Evolutionary conservation across 2,113 vertebrate species (phyloP).

Genomic region (Spheniscus mendiculus): DNA sequence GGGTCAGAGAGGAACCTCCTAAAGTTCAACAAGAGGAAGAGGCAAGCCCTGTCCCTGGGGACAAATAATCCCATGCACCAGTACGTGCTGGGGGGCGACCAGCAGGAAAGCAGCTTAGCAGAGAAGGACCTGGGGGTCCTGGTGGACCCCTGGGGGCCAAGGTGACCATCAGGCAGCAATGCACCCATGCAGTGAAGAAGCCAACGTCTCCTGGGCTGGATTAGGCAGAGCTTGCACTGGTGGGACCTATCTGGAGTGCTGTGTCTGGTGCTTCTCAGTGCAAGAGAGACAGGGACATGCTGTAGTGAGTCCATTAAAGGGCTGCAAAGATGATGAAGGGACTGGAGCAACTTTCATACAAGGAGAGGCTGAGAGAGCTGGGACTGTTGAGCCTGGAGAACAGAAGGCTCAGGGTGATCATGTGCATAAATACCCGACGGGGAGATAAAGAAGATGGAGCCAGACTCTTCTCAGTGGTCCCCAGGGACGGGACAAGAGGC

Average conservation of each 20-base stretch:
- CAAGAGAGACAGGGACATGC: neutral
- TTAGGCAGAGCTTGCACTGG: neutral
- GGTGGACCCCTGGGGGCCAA: neutral
- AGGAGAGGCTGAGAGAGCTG: neutral
- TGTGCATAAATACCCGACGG: neutral
- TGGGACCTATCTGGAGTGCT: neutral
- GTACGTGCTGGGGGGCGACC: neutral
- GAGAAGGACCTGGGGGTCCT: neutral
- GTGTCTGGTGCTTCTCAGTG: neutral
- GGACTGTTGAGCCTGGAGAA: neutral
- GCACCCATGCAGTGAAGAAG: neutral
- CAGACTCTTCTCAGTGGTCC: neutral
- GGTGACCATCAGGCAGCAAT: neutral
- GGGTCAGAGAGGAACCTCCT: neutral
- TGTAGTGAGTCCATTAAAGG: neutral
- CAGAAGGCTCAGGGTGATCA: neutral
- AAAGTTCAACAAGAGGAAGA: neutral
- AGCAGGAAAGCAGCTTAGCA: neutral
- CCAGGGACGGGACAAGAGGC: neutral
- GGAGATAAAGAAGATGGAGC: neutral
- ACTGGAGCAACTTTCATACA: neutral
- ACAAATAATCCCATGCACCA: neutral
- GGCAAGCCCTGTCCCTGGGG: neutral
- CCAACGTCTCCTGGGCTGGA: neutral
- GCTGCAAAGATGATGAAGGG: neutral